Evolutionary conservation across 2,797 vertebrate species (phyloP), one percentile per base, ranked within the genome.

Genomic region (Ptychobarbus kaznakovi): DNA sequence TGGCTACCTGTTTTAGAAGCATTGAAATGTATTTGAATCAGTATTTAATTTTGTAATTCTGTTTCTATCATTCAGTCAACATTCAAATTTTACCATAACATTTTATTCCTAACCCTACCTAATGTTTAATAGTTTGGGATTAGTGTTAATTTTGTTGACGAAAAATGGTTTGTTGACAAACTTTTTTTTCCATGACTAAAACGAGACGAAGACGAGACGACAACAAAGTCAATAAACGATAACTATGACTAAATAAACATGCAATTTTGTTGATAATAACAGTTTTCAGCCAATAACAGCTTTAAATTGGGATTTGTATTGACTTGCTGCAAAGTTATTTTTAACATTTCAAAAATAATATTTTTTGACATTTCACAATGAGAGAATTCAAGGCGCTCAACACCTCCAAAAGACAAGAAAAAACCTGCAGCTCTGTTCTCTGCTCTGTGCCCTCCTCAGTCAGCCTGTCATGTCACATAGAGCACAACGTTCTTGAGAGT

Each of bases 401-500:
- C 28, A 20, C 25, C 25, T 32, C 15, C 2, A 12, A 75, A 75
- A 53, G 18, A 49, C 4, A 1, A 6, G 4, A 65, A 38, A 68
- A 28, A 38, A 32, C 18, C 42, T 3, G 13, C 58, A 82, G 44
- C 20, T 38, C 18, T 18, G 6, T 56, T 12, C 6, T n/a, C 20
- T 49, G 38, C 13, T 46, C 70, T 65, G 53, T 63, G 12, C 25
- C 58, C 28, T 53, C 32, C 13, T 83, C 58, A 38, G 12, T 65
- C 44, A 28, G 32, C 81, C 44, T 76, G 81, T 76, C 58, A 66
- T 28, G 22, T 76, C 58, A 74, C 56, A 22, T 51, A 25, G 13
- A 76, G 49, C 32, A 40, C 32, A 40, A 35, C 40, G 58, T 65
- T 53, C 44, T 40, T 40, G 28, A 76, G 58, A 83, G 32, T 32